A percentile compares a stretch with the other conserved stretches of the same genome.
These are phyloP conservation scores for Leptinotarsa lineolata DNA, from an alignment of 1,140 invertebrate genomes.

Conservation along the genomic window DNA sequence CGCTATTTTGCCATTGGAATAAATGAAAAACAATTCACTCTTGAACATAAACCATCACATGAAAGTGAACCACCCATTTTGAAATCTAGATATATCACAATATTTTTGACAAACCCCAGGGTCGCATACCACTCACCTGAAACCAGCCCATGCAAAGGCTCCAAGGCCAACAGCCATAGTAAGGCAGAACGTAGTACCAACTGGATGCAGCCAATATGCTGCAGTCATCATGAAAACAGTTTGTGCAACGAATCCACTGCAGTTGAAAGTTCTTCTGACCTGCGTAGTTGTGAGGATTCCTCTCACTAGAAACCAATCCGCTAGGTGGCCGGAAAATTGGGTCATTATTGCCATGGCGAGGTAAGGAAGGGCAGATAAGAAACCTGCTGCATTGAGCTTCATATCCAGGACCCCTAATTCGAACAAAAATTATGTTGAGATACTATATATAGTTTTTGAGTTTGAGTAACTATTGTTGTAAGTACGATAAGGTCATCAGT, in stretches of 20 bases:
- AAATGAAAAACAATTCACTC: too few relatives aligned
- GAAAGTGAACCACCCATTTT: too few relatives aligned
- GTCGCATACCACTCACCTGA: conserved; percentile 72
- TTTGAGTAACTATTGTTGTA: too few relatives aligned
- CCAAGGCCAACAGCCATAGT: conserved; percentile 85
- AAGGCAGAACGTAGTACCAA: conserved; percentile 73
- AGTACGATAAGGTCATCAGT: too few relatives aligned
- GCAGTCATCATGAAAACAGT: conserved; percentile 84
- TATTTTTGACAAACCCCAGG: too few relatives aligned
- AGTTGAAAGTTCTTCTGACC: conserved; percentile 77
- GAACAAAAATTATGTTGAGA: too few relatives aligned
- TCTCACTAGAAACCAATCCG: conserved; percentile 73
- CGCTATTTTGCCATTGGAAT: too few relatives aligned
- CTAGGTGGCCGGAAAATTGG: conserved; percentile 77
- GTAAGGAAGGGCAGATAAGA: conserved; percentile 83
- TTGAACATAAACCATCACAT: too few relatives aligned
- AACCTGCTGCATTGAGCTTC: conserved; percentile 76
- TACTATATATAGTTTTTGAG: too few relatives aligned
- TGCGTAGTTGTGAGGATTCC: conserved; percentile 73
- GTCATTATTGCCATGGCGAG: conserved; percentile 83
- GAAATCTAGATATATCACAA: too few relatives aligned
- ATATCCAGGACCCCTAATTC: conserved; percentile 71
- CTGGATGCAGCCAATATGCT: conserved; percentile 69
- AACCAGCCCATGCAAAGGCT: conserved; percentile 88
- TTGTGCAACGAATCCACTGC: conserved; percentile 78